Percentiles rank a stretch among this genome's conserved stretches.
Evolutionary conservation across 2,113 vertebrate species (phyloP).

Genomic region (Lanius collurio): DNA sequence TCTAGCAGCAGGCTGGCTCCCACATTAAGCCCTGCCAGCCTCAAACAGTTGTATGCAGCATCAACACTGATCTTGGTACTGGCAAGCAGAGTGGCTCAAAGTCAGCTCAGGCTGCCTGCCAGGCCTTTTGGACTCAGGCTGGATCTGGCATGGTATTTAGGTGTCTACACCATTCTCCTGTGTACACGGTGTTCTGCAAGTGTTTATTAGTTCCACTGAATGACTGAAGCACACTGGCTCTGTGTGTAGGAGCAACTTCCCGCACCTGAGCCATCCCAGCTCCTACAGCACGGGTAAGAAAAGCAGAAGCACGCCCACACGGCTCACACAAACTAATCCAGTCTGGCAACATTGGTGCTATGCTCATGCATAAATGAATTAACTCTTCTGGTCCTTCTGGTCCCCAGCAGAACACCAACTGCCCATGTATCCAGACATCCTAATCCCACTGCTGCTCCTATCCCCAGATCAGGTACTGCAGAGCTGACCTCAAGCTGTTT

Average conservation of each 20-base stretch:
- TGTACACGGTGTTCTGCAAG: not conserved
- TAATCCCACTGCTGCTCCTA: not conserved
- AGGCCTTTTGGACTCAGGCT: not conserved
- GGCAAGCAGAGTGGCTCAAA: not conserved
- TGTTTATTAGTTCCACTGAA: not conserved
- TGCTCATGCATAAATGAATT: not conserved
- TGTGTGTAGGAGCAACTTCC: not conserved
- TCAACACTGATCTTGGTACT: not conserved
- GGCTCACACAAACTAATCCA: not conserved
- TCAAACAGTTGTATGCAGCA: not conserved
- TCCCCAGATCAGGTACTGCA: not conserved
- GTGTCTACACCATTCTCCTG: not conserved
- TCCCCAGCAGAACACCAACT: not conserved
- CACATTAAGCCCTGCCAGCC: not conserved
- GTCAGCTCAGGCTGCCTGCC: conserved; percentile 3
- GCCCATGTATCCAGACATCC: not conserved
- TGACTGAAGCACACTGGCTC: not conserved
- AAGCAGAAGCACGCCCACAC: not conserved
- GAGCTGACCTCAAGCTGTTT: not conserved
- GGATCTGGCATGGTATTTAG: not conserved
- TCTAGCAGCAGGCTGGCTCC: not conserved
- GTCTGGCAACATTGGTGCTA: not conserved
- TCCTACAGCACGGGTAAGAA: not conserved
- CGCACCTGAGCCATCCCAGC: not conserved
- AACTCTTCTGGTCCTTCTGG: not conserved